Conservation (phyloP, 2,113 vertebrate genomes). For the Micronycteris hirsuta region DNA sequence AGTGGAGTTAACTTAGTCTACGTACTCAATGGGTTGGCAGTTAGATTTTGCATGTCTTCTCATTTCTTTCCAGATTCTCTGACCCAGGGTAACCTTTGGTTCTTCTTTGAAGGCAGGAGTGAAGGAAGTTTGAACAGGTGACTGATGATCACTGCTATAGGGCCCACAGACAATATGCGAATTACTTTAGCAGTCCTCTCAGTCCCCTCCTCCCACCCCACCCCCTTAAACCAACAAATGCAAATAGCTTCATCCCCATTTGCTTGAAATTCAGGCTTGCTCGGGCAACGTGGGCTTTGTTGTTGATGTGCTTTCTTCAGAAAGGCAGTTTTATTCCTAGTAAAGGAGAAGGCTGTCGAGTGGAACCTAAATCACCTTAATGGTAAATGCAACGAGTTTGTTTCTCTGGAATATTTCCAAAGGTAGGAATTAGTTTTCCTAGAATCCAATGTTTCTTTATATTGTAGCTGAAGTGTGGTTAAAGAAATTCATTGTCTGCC, state of each 20-base stretch:
- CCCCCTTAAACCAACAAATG: constrained; percentile 81
- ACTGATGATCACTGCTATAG: constrained; percentile 86
- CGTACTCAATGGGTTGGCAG: constrained; percentile 74
- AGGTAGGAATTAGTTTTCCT: constrained; percentile 79
- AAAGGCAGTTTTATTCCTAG: constrained; percentile 69
- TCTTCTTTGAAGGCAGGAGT: constrained; percentile 78
- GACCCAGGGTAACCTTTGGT: constrained; percentile 87
- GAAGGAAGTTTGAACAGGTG: constrained; percentile 86
- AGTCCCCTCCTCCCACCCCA: constrained; percentile 52
- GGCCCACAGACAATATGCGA: constrained; percentile 82
- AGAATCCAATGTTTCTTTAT: constrained; percentile 57
- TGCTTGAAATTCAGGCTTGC: constrained; percentile 77
- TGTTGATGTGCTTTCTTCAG: constrained; percentile 74
- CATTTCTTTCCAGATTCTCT: constrained; percentile 81
- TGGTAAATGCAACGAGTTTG: constrained; percentile 67
- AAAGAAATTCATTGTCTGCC: constrained; percentile 67
- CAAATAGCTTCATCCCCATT: constrained; percentile 83
- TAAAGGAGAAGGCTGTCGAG: constrained; percentile 72
- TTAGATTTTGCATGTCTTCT: constrained; percentile 80
- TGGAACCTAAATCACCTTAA: constrained; percentile 63
- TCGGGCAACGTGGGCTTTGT: constrained; percentile 82
- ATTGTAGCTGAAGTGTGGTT: constrained; percentile 50
- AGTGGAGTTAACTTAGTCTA: constrained; percentile 73
- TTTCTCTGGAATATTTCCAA: constrained; percentile 64
- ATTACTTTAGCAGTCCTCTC: constrained; percentile 81